Conservation (phyloP, 2,797 vertebrate species). For the Spatula clypeata region DNA sequence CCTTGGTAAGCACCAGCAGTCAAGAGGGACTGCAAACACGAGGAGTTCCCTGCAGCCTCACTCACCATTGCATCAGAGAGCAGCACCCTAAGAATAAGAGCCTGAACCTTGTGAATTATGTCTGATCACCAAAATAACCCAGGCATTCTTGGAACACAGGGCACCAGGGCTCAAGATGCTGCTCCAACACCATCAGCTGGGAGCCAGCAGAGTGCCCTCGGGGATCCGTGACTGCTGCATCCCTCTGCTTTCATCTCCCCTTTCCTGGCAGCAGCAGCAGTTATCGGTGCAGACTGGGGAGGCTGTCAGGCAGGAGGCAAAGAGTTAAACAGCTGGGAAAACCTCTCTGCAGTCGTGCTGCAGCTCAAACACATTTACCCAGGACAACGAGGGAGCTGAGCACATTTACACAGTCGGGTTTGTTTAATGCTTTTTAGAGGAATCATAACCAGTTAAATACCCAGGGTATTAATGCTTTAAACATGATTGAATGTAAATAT, state of each 20-base stretch:
- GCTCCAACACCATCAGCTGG: neutral
- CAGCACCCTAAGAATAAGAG: slow-evolving; percentile 10
- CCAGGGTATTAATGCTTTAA: neutral
- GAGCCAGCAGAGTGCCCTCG: neutral
- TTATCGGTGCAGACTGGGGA: neutral
- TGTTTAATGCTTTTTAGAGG: neutral
- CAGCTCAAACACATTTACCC: neutral
- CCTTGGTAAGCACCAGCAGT: neutral
- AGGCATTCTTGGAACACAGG: neutral
- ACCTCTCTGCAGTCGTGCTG: neutral
- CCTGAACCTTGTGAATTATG: neutral
- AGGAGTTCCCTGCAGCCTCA: neutral
- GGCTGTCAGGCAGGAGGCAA: neutral
- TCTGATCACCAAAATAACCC: neutral
- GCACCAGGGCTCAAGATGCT: neutral
- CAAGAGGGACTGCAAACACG: neutral
- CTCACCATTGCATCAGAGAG: neutral
- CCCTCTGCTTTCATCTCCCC: neutral
- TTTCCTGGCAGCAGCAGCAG: neutral
- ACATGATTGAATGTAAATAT: neutral
- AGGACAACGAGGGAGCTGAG: neutral
- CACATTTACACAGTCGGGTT: neutral
- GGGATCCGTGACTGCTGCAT: neutral
- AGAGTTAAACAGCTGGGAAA: neutral
- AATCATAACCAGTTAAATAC: neutral